phyloP scores from a whole-genome alignment of 1,140 invertebrate genomes.

The Meteorus sp. region DNA sequence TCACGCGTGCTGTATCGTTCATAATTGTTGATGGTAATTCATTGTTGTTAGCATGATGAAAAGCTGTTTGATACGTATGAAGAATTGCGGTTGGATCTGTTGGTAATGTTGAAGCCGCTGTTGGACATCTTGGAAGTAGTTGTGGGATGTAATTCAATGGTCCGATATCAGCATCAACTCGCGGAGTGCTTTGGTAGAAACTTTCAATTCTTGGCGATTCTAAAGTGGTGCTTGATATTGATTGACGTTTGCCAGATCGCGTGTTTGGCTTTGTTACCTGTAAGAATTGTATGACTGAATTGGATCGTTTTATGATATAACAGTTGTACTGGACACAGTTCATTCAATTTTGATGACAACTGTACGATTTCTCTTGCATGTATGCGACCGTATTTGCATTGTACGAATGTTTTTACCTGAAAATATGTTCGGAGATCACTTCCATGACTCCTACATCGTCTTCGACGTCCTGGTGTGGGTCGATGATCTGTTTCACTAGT shows the following conservation, averaged over 20 bases:
- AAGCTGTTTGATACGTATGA: slow-evolving; percentile 33
- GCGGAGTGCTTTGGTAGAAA: slow-evolving; percentile 55
- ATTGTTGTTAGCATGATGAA: slow-evolving; percentile 37
- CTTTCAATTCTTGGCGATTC: slow-evolving; percentile 46
- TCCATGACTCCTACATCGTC: slow-evolving; percentile 53
- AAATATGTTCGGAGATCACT: slow-evolving; percentile 54
- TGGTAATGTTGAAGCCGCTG: slow-evolving; percentile 42
- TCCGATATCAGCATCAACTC: slow-evolving; percentile 54
- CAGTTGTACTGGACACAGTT: neutral
- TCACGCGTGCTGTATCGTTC: slow-evolving; percentile 49
- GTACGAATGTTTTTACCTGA: slow-evolving; percentile 45
- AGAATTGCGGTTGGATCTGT: slow-evolving; percentile 38
- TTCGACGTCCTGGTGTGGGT: slow-evolving; percentile 41
- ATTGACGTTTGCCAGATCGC: slow-evolving; percentile 46
- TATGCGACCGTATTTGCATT: neutral
- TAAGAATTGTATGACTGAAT: slow-evolving; percentile 8
- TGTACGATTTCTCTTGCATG: too few relatives aligned
- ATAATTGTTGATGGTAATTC: slow-evolving; percentile 49
- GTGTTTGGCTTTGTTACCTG: slow-evolving; percentile 50
- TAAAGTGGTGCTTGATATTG: slow-evolving; percentile 36
- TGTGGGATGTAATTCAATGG: slow-evolving; percentile 45
- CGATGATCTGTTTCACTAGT: slow-evolving; percentile 9
- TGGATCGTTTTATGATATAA: slow-evolving; percentile 11
- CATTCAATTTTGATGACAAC: too few relatives aligned
- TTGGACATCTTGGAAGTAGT: slow-evolving; percentile 10